Conservation (phyloP, 2,113 vertebrate species). For the Patagioenas fasciata region DNA sequence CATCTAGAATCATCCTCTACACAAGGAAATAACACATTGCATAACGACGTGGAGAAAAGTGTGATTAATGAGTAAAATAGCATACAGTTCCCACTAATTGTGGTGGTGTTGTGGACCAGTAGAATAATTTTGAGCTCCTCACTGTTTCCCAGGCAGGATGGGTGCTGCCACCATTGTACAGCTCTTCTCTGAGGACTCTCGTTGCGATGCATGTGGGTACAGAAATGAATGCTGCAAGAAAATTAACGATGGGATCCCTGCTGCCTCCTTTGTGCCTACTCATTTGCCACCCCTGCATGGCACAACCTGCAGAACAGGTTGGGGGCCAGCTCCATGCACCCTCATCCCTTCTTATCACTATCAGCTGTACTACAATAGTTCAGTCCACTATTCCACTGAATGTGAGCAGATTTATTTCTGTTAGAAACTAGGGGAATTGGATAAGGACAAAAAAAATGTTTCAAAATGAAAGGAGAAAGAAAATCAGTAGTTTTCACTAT, state of each 20-base stretch:
- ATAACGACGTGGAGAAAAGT: background rate
- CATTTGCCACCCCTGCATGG: background rate
- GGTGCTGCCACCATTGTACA: background rate
- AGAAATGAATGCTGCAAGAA: background rate
- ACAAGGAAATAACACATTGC: background rate
- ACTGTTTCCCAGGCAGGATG: background rate
- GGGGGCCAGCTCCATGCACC: background rate
- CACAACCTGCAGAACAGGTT: background rate
- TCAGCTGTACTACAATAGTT: background rate
- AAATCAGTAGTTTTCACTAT: background rate
- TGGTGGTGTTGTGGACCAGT: background rate
- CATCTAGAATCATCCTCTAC: background rate
- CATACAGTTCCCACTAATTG: background rate
- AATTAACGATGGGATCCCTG: background rate
- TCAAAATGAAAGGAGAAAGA: background rate
- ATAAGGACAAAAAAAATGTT: background rate
- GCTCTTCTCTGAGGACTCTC: accelerated
- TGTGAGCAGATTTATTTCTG: background rate
- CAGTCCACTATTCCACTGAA: background rate
- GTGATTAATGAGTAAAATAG: background rate
- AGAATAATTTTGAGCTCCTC: background rate
- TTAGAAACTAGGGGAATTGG: background rate
- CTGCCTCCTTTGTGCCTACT: background rate
- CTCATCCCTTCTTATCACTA: background rate
- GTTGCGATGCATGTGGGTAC: background rate